Evolutionary conservation across 2,888 invertebrate genomes (phyloP).

Genomic region (Acleris literana): DNA sequence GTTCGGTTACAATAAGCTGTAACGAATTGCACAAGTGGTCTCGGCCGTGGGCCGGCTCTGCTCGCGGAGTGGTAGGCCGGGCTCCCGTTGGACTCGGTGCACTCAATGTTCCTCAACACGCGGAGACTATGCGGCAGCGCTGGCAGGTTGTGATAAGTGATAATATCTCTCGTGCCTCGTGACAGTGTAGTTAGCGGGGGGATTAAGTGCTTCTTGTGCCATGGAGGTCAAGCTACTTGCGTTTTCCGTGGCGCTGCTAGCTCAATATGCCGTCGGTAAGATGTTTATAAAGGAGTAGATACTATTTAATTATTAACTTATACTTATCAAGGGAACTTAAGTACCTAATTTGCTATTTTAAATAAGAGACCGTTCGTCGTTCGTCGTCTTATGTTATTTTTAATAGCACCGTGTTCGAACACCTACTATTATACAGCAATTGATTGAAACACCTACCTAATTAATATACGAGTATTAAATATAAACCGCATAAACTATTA

Average conservation of each 20-base stretch:
- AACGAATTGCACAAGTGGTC: conserved; percentile 53
- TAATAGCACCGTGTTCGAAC: too few relatives aligned
- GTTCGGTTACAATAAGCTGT: conserved; percentile 48
- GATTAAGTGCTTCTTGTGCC: conserved; percentile 9
- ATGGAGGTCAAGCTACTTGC: conserved; percentile 17
- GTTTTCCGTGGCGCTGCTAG: conserved; percentile 10
- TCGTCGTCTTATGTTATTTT: too few relatives aligned
- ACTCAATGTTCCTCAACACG: not conserved
- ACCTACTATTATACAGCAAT: too few relatives aligned
- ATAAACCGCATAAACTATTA: too few relatives aligned
- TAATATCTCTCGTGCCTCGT: conserved; percentile 12
- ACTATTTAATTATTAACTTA: not conserved
- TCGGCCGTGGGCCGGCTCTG: conserved; percentile 29
- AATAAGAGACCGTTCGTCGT: too few relatives aligned
- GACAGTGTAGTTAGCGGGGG: conserved; percentile 4
- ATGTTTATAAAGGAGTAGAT: not conserved
- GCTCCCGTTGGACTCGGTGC: not conserved
- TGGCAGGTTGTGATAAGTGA: conserved; percentile 16
- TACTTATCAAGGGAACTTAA: not conserved
- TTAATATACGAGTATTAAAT: too few relatives aligned
- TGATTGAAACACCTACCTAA: too few relatives aligned
- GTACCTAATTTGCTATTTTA: too few relatives aligned
- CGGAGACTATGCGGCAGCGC: conserved; percentile 23
- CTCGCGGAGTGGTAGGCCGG: conserved; percentile 1
- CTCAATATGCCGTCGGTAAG: conserved; percentile 18